Base-by-base conservation (phyloP, 2,113 vertebrate species). In the Pelvicachromis taeniatus region DNA sequence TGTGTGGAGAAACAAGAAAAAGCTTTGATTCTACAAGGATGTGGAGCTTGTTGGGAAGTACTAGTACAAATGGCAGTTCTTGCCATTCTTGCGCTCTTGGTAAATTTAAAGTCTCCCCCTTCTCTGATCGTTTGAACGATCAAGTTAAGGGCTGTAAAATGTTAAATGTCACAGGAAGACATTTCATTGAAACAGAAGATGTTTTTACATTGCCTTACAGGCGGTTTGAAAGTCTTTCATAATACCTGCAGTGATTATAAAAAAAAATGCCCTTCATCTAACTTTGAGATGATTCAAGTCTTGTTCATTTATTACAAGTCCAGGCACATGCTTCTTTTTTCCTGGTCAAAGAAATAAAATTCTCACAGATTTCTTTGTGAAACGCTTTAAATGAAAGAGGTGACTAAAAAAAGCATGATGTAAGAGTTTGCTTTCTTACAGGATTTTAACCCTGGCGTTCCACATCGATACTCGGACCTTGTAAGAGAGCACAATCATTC, bases 251-350 rank as follows among this genome's bases (percentile, higher is more conserved):
- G 83, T 21, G 26, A 84, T 82, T 21, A 78, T 35, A 73, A 70
- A 73, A 50, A 48, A 52, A 87, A 78, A 65, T 7, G 68, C 45
- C 52, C 33, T 45, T 29, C 14, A 63, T 78, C 21, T 26, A 14
- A 53, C 56, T 48, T n/a, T 26, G 31, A 80, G 17, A 68, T 87
- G 77, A 90, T 85, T 90, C 48, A 89, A 89, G 82, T 31, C 58
- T 65, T 86, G 45, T 82, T 78, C 63, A 59, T 82, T 85, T 80
- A 54, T 82, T 55, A 80, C 82, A 80, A 80, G 87, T 83, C 33
- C 23, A 19, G 56, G 21, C 56, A 81, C 52, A 19, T 3, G 26
- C 23, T 75, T 21, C 16, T 21, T 79, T 63, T 38, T 78, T 56
- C 11, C 33, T 31, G 10, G 53, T 17, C 52, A 38, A n/a, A 53